phyloP scores from a whole-genome alignment of 2,113 vertebrate species.

The Zapus hudsonius region DNA sequence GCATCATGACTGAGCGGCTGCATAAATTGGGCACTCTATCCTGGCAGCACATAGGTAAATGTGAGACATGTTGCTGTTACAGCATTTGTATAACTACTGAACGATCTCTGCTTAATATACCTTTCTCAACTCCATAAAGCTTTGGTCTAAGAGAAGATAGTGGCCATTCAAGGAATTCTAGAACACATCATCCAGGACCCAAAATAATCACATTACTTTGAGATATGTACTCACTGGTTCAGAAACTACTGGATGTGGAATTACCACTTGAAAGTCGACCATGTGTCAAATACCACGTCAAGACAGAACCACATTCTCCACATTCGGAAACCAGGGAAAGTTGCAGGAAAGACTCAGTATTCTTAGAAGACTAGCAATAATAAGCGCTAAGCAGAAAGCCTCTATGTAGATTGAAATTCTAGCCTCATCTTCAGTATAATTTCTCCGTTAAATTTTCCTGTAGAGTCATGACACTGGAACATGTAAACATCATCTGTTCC shows the following conservation, averaged over 20 bases:
- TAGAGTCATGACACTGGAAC: not conserved
- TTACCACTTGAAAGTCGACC: not conserved
- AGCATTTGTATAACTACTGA: not conserved
- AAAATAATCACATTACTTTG: not conserved
- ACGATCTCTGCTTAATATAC: not conserved
- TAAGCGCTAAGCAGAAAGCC: not conserved
- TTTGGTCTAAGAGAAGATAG: not conserved
- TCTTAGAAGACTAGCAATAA: not conserved
- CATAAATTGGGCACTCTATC: too few species aligned
- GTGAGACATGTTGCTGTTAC: not conserved
- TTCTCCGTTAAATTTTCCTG: not conserved
- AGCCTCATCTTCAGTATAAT: not conserved
- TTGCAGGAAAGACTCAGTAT: not conserved
- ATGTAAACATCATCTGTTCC: not conserved
- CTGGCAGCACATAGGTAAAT: not conserved
- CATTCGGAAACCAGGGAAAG: not conserved
- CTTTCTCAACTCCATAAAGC: not conserved
- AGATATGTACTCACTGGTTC: not conserved
- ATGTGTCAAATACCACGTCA: not conserved
- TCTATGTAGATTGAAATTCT: not conserved
- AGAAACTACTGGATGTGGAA: not conserved
- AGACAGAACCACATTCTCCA: not conserved
- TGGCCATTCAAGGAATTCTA: not conserved
- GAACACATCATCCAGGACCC: not conserved
- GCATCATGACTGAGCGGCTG: too few species aligned